phyloP scores from a whole-genome alignment of 2,797 vertebrate genomes.

The Eurystomus glaucurus region DNA sequence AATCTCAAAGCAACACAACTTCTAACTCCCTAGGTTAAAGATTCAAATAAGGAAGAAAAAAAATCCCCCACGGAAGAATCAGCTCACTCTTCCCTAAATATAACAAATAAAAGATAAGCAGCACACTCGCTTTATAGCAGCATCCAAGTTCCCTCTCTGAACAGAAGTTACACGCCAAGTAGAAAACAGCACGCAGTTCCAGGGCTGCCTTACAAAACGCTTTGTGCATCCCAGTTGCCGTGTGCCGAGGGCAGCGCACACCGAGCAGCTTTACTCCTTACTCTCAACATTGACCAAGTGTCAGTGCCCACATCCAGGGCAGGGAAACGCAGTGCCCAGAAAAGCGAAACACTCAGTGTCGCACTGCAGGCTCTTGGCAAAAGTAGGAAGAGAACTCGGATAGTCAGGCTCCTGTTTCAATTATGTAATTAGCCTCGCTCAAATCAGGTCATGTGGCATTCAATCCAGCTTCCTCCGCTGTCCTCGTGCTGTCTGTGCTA shows the following conservation, averaged over 20 bases:
- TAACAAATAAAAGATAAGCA: background rate
- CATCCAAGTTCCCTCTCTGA: background rate
- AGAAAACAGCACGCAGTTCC: background rate
- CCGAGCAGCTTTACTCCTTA: too few relatives aligned
- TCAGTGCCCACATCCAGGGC: background rate
- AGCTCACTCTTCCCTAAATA: background rate
- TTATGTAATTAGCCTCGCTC: background rate
- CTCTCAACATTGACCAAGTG: too few relatives aligned
- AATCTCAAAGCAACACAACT: background rate
- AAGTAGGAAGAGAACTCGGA: background rate
- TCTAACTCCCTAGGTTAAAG: background rate
- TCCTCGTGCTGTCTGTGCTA: background rate
- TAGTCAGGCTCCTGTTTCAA: background rate
- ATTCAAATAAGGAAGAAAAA: background rate
- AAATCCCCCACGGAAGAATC: background rate
- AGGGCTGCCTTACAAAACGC: background rate
- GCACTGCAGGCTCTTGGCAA: background rate
- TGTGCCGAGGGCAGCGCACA: background rate
- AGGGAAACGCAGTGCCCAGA: rapidly evolving
- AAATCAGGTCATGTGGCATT: background rate
- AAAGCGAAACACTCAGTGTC: rapidly evolving
- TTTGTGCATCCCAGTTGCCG: rapidly evolving
- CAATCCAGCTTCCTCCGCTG: rapidly evolving
- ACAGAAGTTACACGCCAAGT: background rate
- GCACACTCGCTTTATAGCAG: rapidly evolving